These are phyloP conservation scores for Bombus impatiens DNA, from an alignment of 1,140 invertebrate species.

Conservation along the genomic window DNA sequence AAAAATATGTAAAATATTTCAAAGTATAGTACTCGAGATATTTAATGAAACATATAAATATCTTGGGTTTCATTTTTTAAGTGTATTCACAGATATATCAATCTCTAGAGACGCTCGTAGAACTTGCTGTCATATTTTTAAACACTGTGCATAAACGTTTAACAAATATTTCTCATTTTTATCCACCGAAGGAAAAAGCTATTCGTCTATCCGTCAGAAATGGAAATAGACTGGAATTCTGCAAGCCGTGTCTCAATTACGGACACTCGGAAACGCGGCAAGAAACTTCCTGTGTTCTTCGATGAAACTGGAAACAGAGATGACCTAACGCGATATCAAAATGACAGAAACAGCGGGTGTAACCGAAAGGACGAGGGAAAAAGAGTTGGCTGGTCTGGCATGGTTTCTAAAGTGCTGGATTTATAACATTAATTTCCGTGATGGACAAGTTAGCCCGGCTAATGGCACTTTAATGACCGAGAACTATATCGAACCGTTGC, in stretches of 20 bases:
- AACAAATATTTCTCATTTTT: no score
- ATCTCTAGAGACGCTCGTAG: no score
- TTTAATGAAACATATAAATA: no score
- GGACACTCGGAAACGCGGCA: neutral
- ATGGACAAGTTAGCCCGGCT: slow-evolving; percentile 47
- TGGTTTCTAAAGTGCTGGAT: slow-evolving; percentile 37
- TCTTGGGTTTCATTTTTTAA: no score
- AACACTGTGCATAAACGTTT: no score
- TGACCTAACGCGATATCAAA: neutral
- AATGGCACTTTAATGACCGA: slow-evolving; percentile 61
- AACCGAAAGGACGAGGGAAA: neutral
- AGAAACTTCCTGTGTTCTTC: neutral
- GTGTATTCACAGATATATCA: no score
- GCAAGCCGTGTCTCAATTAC: neutral
- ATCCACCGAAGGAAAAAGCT: no score
- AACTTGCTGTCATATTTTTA: no score
- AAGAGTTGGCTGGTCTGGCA: neutral
- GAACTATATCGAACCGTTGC: slow-evolving; percentile 51
- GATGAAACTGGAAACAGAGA: neutral
- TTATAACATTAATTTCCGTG: slow-evolving; percentile 59
- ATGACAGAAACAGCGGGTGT: neutral
- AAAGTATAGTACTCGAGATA: no score
- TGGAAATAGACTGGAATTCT: no score
- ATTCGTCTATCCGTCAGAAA: no score
- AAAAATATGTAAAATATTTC: no score